These are phyloP conservation scores for Arctopsyche grandis DNA, from an alignment of 1,140 invertebrate species.

Conservation along the genomic window DNA sequence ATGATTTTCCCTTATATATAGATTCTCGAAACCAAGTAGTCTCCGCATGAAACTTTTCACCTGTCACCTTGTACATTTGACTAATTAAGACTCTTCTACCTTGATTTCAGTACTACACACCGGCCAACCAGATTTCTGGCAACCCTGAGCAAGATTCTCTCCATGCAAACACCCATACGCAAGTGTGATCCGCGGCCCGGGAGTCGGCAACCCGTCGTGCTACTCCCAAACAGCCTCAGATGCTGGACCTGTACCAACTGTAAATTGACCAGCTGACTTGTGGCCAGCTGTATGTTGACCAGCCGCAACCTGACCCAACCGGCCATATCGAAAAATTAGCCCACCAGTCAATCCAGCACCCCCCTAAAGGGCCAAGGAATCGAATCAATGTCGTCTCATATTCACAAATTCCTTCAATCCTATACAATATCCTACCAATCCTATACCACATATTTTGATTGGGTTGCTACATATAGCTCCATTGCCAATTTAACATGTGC, in stretches of 20 bases:
- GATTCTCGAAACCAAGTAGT: no score
- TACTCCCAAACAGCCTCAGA: constrained; percentile 59
- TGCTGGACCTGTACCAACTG: constrained; percentile 63
- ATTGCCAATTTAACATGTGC: no score
- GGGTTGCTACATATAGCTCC: no score
- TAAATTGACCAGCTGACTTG: constrained; percentile 53
- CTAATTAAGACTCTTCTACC: no score
- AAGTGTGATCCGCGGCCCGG: constrained; percentile 71
- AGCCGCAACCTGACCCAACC: not conserved
- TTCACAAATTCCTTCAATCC: not conserved
- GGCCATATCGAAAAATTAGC: not conserved
- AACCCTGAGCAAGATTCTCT: constrained; percentile 74
- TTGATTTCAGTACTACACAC: constrained; percentile 79
- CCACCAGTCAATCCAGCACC: not conserved
- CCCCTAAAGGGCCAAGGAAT: not conserved
- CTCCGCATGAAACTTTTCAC: no score
- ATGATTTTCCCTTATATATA: no score
- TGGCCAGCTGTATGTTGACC: constrained; percentile 5
- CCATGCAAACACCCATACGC: constrained; percentile 82
- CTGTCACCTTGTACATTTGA: no score
- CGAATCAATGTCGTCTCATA: not conserved
- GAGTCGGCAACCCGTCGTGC: constrained; percentile 58
- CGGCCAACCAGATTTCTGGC: constrained; percentile 75
- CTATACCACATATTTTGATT: not conserved
- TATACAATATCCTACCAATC: not conserved